Base-by-base conservation (phyloP, 2,888 invertebrate genomes). In the Eilema griseolum region DNA sequence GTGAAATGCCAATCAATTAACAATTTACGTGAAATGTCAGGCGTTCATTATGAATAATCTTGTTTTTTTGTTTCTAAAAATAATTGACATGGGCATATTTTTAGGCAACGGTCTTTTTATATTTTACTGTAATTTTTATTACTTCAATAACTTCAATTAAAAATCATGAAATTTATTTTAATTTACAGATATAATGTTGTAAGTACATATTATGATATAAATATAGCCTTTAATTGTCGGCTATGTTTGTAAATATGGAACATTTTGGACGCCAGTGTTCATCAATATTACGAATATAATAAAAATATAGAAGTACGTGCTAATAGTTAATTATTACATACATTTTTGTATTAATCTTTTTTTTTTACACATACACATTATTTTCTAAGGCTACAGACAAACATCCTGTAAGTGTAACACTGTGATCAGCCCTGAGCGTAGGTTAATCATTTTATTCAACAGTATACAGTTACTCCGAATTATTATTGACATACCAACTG, bases 361-460 rank as follows among this genome's bases (percentile, higher is more conserved):
- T 37, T 37, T 37, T 37, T 37, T 5, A 33, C 4, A 33, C 3
- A 11, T 37, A 5, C 72, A 84, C 74, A 82, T 82, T 80, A 83
- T 67, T 63, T 75, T 75, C 61, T 64, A 76, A 81, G 31, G 77
- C 76, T 75, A 85, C 82, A 69, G 70, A 37, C 46, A 72, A 76
- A 26, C 85, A 83, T 61, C 80, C 85, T 84, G 80, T 84, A 80
- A 14, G 57, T 57, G 61, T 63, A 79, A 84, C 84, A 83, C 86
- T 74, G 70, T 72, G 71, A 77, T 73, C 82, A 79, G 70, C 83
- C 84, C 86, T 77, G 85, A 84, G 83, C 86, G 86, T 82, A 90
- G 93, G 93, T 94, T 95, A 94, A 95, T 95, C 93, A 94, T 94
- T 94, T 94, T 91, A 95, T 94, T 93, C 93, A 93, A 90, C 92